These are phyloP conservation scores for Cavia aperea DNA, from an alignment of 2,113 vertebrate species.

Conservation along the genomic window DNA sequence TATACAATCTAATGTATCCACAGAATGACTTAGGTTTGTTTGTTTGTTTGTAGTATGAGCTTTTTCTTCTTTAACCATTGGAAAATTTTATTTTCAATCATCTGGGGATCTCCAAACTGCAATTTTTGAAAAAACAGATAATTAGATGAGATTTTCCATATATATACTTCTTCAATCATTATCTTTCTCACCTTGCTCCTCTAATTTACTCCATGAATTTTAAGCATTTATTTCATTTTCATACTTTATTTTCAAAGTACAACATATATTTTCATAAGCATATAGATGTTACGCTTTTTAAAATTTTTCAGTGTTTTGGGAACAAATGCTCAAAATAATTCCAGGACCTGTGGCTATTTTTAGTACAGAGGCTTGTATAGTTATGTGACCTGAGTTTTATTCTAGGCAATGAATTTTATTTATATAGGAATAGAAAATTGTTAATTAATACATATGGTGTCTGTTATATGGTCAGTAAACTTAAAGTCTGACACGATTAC, in stretches of 20 bases:
- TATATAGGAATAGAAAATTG: no score
- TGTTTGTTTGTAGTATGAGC: conserved; percentile 16
- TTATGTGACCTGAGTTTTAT: not conserved
- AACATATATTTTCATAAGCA: not conserved
- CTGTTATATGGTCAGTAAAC: not conserved
- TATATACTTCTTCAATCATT: conserved; percentile 55
- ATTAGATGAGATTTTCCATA: conserved; percentile 54
- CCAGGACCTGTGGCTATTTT: not conserved
- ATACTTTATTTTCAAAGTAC: not conserved
- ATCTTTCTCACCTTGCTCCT: not conserved
- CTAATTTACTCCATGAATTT: conserved; percentile 36
- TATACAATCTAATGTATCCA: not conserved
- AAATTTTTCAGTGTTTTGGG: not conserved
- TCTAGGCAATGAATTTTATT: not conserved
- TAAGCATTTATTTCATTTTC: not conserved
- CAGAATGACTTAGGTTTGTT: not conserved
- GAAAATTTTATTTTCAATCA: conserved; percentile 50
- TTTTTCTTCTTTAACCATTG: conserved; percentile 48
- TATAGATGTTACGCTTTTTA: not conserved
- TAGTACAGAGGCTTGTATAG: not conserved
- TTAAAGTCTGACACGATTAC: not conserved
- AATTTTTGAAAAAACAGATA: conserved; percentile 68
- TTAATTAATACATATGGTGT: not conserved
- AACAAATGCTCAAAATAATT: not conserved
- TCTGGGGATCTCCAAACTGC: conserved; percentile 49